Evolutionary conservation across 1,140 invertebrate genomes (phyloP).

Genomic region (Euura saliciscinereae): DNA sequence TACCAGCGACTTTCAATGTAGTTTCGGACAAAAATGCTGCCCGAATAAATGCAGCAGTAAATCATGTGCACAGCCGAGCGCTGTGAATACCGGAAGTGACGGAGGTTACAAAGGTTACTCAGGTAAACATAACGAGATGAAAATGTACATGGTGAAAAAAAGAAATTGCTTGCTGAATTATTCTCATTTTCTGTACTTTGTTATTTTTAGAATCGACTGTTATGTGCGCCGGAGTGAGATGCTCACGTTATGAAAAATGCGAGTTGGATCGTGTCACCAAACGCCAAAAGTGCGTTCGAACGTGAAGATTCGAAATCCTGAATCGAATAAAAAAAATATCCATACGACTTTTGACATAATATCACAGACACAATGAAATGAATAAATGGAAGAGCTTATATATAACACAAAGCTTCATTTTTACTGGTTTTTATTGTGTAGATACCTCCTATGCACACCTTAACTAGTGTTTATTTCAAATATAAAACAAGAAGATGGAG

Average conservation of each 20-base stretch:
- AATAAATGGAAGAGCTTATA: too few species aligned
- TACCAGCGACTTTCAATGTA: slow-evolving; percentile 68
- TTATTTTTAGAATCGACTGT: slow-evolving; percentile 60
- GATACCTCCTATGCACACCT: too few species aligned
- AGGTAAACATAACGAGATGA: slow-evolving; percentile 27
- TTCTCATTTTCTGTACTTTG: slow-evolving; percentile 25
- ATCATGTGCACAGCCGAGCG: slow-evolving; percentile 65
- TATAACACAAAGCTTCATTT: too few species aligned
- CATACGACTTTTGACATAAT: too few species aligned
- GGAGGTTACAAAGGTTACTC: slow-evolving; percentile 41
- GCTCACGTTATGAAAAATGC: slow-evolving; percentile 70
- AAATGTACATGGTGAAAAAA: slow-evolving; percentile 13
- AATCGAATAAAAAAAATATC: too few species aligned
- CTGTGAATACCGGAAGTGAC: slow-evolving; percentile 47
- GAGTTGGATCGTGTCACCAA: slow-evolving; percentile 68
- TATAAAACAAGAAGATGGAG: too few species aligned
- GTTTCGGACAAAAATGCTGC: slow-evolving; percentile 69
- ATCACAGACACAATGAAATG: too few species aligned
- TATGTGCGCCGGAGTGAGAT: slow-evolving; percentile 73
- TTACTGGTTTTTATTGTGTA: too few species aligned
- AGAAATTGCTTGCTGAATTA: slow-evolving; percentile 19
- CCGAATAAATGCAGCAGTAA: slow-evolving; percentile 71
- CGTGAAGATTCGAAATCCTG: slow-evolving; percentile 44
- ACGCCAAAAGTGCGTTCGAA: slow-evolving; percentile 68
- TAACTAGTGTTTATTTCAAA: too few species aligned